Percentiles rank a stretch among this genome's conserved stretches.
These are phyloP conservation scores for Chondrilla cf. caribensis DNA, from an alignment of 37 sponge, comb jelly and placozoan genomes.

Conservation along the genomic window DNA sequence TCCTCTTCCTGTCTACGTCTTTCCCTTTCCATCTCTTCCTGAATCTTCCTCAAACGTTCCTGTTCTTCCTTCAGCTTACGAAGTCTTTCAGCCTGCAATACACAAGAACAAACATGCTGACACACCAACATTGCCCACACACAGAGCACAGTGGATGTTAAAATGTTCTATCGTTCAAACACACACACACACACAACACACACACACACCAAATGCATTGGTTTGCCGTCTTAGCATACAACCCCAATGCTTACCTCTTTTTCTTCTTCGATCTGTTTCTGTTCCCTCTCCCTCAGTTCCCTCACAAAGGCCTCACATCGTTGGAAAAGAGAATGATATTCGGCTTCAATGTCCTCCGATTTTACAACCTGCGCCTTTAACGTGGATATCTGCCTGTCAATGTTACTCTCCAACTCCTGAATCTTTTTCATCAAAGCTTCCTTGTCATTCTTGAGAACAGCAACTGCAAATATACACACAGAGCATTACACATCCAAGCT, in stretches of 20 bases:
- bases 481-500: not conserved
- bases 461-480: constrained; percentile 20
- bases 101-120: too few relatives aligned
- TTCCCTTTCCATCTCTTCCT: constrained; percentile 91
- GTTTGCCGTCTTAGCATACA: too few relatives aligned
- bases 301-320: constrained; percentile 29
- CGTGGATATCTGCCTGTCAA: constrained; percentile 31
- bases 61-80: constrained; percentile 70
- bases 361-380: constrained; percentile 18
- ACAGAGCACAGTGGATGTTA: not conserved
- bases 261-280: constrained; percentile 57
- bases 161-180: not conserved
- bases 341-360: constrained; percentile 27
- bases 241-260: constrained; percentile 30
- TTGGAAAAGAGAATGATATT: constrained; percentile 27
- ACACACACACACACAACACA: not conserved
- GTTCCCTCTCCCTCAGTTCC: constrained; percentile 50
- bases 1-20: constrained; percentile 69
- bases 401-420: constrained; percentile 16
- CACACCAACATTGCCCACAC: not conserved
- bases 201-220: not conserved
- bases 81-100: constrained; percentile 42
- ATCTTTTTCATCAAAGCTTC: constrained; percentile 28
- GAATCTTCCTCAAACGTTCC: constrained; percentile 65
- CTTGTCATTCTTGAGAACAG: constrained; percentile 65